Conservation (phyloP, 2,113 vertebrate genomes). For the Asarcornis scutulata region DNA sequence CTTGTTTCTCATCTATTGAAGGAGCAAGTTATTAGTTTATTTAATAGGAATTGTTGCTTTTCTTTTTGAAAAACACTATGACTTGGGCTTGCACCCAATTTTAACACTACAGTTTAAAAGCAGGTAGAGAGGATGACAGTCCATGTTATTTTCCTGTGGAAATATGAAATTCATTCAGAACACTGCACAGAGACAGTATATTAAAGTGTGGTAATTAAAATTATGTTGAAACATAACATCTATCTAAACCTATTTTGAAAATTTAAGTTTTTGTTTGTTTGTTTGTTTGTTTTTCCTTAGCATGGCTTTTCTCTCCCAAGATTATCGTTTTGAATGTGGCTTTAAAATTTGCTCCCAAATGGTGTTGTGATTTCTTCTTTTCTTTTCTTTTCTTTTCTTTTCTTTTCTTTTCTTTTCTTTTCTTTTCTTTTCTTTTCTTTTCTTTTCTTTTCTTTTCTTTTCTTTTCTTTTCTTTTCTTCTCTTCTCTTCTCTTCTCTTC, state of each 20-base stretch:
- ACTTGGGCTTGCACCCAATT: neutral
- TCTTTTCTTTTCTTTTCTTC: too few species aligned
- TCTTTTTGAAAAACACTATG: neutral
- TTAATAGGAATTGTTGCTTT: neutral
- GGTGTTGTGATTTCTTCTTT: too few species aligned
- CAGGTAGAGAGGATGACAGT: neutral
- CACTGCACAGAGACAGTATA: neutral
- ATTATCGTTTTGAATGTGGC: neutral
- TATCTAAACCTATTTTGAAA: neutral
- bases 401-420: too few species aligned
- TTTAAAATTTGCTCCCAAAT: neutral
- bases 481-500: too few species aligned
- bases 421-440: too few species aligned
- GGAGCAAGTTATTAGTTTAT: neutral
- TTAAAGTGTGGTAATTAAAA: neutral
- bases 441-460: too few species aligned
- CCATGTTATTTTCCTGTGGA: neutral
- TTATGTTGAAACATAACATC: neutral
- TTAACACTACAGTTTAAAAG: neutral
- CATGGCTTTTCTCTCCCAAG: neutral
- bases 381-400: too few species aligned
- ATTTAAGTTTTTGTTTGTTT: neutral
- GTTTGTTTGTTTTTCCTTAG: neutral
- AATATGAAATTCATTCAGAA: neutral
- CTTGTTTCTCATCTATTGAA: neutral